Evolutionary conservation across 2,113 vertebrate genomes (phyloP), one percentile per base, ranked within the genome.

Genomic region (Rhinolophus ferrumequinum): DNA sequence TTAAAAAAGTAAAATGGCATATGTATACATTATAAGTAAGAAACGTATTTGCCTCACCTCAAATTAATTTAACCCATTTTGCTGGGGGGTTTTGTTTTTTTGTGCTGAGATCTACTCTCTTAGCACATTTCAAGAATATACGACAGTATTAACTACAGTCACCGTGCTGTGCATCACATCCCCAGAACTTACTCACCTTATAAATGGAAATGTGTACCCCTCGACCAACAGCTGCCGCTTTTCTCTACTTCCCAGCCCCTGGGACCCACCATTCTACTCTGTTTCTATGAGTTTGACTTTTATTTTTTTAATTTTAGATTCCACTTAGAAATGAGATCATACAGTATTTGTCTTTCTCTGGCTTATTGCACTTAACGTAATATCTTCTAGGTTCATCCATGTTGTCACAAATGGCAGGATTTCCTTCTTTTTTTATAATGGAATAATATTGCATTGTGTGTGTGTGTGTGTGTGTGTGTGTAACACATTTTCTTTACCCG

Each of bases 131-230:
- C 83, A 50, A 6, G 73, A 21, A 1, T 3, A 8, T 11, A 12
- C 2, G 2, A 0, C 50, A 3, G 64, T 10, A 13, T 11, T 30
- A 13, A 5, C 56, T 21, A 0, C 1, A 15, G 21, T 33, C 28
- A 1, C 75, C 1, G 0, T 5, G 21, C 52, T n/a, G 26, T 10
- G 0, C 56, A 6, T 10, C 4, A 14, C 16, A 5, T 12, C 44
- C 76, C 54, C 85, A 54, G 77, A 44, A 28, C n/a, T 16, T 6
- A 9, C 0, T 44, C 56, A 33, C 14, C 84, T 80, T 1, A 3
- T 8, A 8, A 41, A 10, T 26, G 84, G 30, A 41, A 21, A 38
- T 15, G 33, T 60, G n/a, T 4, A 1, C 64, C 35, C 33, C 72
- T 15, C 33, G 54, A 81, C 21, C n/a, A n/a, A 3, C 15, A 3